Evolutionary conservation across 2,888 invertebrate species (phyloP), one percentile per base, ranked within the genome.

Genomic region (Mythimna albipuncta): DNA sequence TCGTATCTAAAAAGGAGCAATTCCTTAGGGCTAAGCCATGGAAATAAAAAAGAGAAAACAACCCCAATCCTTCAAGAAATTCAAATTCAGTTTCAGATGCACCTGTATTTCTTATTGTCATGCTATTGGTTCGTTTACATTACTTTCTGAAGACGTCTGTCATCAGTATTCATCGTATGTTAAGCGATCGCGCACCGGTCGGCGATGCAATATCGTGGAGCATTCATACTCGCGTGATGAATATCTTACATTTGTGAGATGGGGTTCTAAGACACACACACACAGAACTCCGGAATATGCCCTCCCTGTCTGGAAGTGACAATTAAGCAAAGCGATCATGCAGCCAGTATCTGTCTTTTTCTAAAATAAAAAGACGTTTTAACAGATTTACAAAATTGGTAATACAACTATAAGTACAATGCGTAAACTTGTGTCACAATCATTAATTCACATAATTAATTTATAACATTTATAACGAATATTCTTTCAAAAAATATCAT

Each of bases 121-220:
- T 58, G n/a, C 16, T 58, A 41, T 71, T n/a, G 35, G 35, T 65
- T 47, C 11, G 2, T 32, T n/a, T 35, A 19, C n/a, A 21, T 63
- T 54, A 35, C 50, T 21, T 10, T 38, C 11, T 26, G 57, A 75
- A 55, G 38, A 58, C n/a, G 7, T 38, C 32, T 16, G 58, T 21
- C 19, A 54, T 75, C 69, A 44, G 35, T 68, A 75, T 75, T 67
- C 75, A 63, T 57, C 62, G 57, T 54, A 52, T 52, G 50, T 21
- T 58, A 75, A 63, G 19, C 26, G 62, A 19, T 11, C 11, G 62
- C 44, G 13, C 19, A 62, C 50, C 55, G 69, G 61, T 76, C 55
- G 11, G 61, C 69, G n/a, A 65, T 47, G 61, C 59, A 76, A 65
- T 64, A 76, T 63, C 26, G 35, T n/a, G 0, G 16, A 26, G 63